A percentile compares a stretch with the other conserved stretches of the same genome.
These are phyloP conservation scores for Sesia bembeciformis DNA, from an alignment of 2,888 invertebrate species.

Conservation along the genomic window DNA sequence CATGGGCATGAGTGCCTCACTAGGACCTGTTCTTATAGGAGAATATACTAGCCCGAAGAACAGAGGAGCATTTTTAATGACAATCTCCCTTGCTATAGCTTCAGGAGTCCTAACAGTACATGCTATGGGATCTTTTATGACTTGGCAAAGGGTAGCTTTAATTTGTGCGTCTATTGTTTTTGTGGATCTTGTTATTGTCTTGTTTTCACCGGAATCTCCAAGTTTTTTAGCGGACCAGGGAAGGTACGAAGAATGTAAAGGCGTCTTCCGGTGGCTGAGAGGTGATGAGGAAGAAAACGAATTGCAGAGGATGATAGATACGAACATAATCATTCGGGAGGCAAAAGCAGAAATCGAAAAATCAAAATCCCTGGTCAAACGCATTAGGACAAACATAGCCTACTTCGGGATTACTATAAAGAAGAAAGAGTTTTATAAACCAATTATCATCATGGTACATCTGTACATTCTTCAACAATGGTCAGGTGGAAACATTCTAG, in stretches of 20 bases:
- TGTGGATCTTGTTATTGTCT: slow-evolving; percentile 41
- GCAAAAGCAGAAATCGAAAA: slow-evolving; percentile 23
- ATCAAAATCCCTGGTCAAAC: slow-evolving; percentile 20
- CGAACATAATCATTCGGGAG: slow-evolving; percentile 28
- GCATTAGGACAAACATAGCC: slow-evolving; percentile 19
- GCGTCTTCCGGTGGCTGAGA: slow-evolving; percentile 71
- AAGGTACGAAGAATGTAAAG: slow-evolving; percentile 63
- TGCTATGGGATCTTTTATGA: slow-evolving; percentile 70
- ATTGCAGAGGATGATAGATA: slow-evolving; percentile 38
- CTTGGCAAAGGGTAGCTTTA: slow-evolving; percentile 69
- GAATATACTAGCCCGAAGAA: slow-evolving; percentile 71
- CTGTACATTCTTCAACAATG: slow-evolving; percentile 36
- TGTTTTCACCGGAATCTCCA: slow-evolving; percentile 75
- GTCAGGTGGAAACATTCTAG: slow-evolving; percentile 36
- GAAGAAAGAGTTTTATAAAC: slow-evolving; percentile 41
- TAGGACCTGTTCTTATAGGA: slow-evolving; percentile 63
- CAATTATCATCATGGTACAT: slow-evolving; percentile 41
- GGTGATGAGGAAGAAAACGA: slow-evolving; percentile 55
- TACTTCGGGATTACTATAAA: slow-evolving; percentile 25
- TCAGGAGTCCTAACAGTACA: slow-evolving; percentile 74
- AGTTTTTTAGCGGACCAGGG: slow-evolving; percentile 76
- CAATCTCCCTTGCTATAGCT: slow-evolving; percentile 70
- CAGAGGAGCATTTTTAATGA: slow-evolving; percentile 72
- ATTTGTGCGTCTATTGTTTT: slow-evolving; percentile 55
- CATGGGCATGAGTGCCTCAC: slow-evolving; percentile 65